phyloP scores from a whole-genome alignment of 2,888 invertebrate genomes.

The Eilema depressum region DNA sequence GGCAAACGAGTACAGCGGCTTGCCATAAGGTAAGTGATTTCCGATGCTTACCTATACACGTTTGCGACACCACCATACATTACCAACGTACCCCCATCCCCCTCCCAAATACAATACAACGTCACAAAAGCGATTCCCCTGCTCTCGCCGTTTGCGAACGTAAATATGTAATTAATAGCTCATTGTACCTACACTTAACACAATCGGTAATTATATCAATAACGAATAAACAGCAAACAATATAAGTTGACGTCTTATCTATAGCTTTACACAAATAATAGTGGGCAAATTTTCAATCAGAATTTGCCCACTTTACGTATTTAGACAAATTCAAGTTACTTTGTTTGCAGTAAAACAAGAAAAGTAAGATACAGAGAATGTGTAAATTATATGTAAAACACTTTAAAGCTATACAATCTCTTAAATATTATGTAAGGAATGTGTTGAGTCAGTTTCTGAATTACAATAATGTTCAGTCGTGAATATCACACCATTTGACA shows the following conservation, averaged over 20 bases:
- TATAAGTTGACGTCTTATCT: neutral
- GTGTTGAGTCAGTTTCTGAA: constrained; percentile 16
- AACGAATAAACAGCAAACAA: neutral
- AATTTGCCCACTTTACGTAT: neutral
- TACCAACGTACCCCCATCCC: constrained; percentile 1
- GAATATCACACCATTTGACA: constrained; percentile 18
- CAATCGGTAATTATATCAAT: neutral
- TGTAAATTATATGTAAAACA: constrained; percentile 8
- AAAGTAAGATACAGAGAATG: neutral
- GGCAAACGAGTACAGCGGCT: neutral
- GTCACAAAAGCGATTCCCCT: constrained; percentile 1
- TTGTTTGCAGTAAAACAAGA: constrained; percentile 4
- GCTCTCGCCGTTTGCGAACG: neutral
- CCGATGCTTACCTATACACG: constrained; percentile 1
- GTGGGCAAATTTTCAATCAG: neutral
- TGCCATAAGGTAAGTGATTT: neutral
- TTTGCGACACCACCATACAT: neutral
- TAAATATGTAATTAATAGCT: neutral
- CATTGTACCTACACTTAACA: neutral
- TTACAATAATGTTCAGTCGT: constrained; percentile 25
- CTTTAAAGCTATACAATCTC: constrained; percentile 17
- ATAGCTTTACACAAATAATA: constrained; percentile 3
- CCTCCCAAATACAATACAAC: neutral
- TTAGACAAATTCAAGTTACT: constrained; percentile 15
- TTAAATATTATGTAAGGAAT: constrained; percentile 20